These are phyloP conservation scores for Erebia epiphron DNA, from an alignment of 2,888 invertebrate genomes.

Conservation along the genomic window DNA sequence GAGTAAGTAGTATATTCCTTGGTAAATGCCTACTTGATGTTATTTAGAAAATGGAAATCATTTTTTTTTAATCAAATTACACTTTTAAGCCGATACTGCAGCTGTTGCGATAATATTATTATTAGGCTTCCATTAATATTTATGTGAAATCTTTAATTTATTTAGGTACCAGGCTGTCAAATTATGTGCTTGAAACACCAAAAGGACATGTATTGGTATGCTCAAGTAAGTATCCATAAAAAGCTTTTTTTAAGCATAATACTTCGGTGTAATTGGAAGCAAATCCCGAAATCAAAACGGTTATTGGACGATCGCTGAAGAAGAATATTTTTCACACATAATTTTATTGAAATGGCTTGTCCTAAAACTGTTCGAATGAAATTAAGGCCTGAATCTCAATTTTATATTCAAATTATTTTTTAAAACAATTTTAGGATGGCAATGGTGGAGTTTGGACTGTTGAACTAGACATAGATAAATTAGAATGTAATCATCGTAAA, in stretches of 20 bases:
- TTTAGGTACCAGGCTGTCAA: slow-evolving; percentile 72
- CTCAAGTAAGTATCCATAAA: slow-evolving; percentile 84
- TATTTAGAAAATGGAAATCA: too few relatives aligned
- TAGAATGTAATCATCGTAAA: slow-evolving; percentile 67
- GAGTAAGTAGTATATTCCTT: too few relatives aligned
- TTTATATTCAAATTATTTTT: slow-evolving; percentile 3
- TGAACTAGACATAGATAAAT: slow-evolving; percentile 73
- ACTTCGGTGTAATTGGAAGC: neutral
- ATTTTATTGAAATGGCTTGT: too few relatives aligned
- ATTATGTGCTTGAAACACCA: slow-evolving; percentile 75
- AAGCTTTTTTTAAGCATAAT: too few relatives aligned
- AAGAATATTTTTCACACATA: neutral
- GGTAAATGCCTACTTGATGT: too few relatives aligned
- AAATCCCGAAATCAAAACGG: neutral
- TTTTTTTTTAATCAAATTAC: too few relatives aligned
- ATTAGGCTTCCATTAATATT: too few relatives aligned
- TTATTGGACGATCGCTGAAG: neutral
- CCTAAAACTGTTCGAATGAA: too few relatives aligned
- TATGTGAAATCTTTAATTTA: slow-evolving; percentile 24
- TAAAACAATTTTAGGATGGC: slow-evolving; percentile 85
- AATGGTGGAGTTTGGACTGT: slow-evolving; percentile 88
- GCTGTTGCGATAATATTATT: too few relatives aligned
- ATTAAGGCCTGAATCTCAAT: neutral
- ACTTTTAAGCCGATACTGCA: too few relatives aligned
- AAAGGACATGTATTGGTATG: slow-evolving; percentile 85